These are phyloP conservation scores for Paelopatides confundens DNA, from an alignment of 53 echinoderm and acorn worm genomes.

Conservation along the genomic window DNA sequence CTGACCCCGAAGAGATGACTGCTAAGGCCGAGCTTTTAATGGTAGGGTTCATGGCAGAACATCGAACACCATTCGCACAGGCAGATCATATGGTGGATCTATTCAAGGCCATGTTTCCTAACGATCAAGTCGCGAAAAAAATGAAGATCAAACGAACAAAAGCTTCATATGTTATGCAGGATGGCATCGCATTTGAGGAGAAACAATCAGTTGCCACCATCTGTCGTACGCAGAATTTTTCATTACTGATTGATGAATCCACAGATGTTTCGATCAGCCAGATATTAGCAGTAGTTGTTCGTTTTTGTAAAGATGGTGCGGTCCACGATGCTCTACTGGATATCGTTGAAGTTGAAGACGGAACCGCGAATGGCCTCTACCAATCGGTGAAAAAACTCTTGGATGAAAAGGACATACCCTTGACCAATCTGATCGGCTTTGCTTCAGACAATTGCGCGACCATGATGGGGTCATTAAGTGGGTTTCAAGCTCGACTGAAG, in stretches of 20 bases:
- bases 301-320: neutral
- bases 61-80: neutral
- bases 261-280: conserved; percentile 18
- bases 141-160: conserved; percentile 7
- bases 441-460: conserved; percentile 12
- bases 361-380: neutral
- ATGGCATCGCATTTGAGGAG: conserved; percentile 19
- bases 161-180: conserved; percentile 21
- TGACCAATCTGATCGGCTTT: conserved; percentile 14
- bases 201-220: neutral
- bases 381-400: neutral
- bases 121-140: neutral
- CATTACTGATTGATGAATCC: conserved; percentile 10
- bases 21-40: neutral
- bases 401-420: neutral
- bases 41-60: neutral
- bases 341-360: conserved; percentile 19
- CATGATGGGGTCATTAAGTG: neutral
- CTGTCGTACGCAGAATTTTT: neutral
- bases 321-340: neutral
- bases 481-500: neutral
- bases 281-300: conserved; percentile 6
- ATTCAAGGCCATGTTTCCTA: neutral
- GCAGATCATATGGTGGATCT: neutral
- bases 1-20: neutral